Conservation (phyloP, 2,797 vertebrate genomes). For the Takifugu ocellatus region DNA sequence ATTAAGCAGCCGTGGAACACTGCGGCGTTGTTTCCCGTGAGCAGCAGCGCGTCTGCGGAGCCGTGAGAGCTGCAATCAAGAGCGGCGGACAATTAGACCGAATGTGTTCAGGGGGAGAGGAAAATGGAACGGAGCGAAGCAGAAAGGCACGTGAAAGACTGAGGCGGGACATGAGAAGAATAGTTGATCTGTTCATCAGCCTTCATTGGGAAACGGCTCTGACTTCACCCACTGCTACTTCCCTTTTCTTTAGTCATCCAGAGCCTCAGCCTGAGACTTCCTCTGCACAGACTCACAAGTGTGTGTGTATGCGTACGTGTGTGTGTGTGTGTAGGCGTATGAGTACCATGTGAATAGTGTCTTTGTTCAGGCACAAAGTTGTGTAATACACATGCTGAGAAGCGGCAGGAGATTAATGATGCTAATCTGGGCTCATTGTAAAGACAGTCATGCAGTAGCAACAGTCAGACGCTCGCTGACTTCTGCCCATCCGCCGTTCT, state of each 20-base stretch:
- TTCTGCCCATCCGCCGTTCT: constrained; percentile 1
- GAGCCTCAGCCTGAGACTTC: constrained; percentile 34
- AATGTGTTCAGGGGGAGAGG: constrained; percentile 43
- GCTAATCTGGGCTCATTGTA: constrained; percentile 41
- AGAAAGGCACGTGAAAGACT: constrained; percentile 16
- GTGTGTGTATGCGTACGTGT: constrained; percentile 5
- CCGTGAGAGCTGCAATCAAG: constrained; percentile 44
- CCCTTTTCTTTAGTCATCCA: constrained; percentile 15
- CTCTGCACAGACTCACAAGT: constrained; percentile 28
- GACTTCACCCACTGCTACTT: constrained; percentile 25
- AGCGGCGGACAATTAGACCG: constrained; percentile 42
- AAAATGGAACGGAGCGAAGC: constrained; percentile 18
- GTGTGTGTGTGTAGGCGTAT: too few species aligned
- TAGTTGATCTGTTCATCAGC: constrained; percentile 45
- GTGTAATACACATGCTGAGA: constrained; percentile 34
- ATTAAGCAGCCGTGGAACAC: constrained; percentile 28
- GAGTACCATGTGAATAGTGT: constrained; percentile 22
- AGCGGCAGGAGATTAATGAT: constrained; percentile 35
- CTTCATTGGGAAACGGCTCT: constrained; percentile 41
- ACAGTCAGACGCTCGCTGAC: constrained; percentile 2
- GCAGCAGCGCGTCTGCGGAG: constrained; percentile 30
- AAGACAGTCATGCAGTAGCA: constrained; percentile 20
- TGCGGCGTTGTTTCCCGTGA: constrained; percentile 18
- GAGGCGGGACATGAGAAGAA: constrained; percentile 19
- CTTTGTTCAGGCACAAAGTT: constrained; percentile 53